Base-by-base conservation (phyloP, 2,113 vertebrate genomes). In the Scopus umbretta region DNA sequence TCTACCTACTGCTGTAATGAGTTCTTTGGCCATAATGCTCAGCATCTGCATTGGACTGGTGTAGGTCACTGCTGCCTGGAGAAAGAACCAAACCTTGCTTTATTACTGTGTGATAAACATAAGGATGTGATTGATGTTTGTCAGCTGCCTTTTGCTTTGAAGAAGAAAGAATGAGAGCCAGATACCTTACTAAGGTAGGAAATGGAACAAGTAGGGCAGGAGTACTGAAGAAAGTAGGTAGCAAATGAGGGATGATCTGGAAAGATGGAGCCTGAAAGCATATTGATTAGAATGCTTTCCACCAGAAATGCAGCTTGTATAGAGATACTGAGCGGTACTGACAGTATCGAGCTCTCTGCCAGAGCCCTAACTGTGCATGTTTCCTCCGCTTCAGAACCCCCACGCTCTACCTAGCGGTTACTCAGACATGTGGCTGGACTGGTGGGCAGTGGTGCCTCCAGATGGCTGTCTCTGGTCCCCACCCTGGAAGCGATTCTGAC, bases 281-380 rank as follows among this genome's bases (percentile, higher is more conserved):
- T 87, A 32, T 65, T 32, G 75, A 59, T 45, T 26, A 66, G 95
- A 88, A 94, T 80, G 82, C 90, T 96, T 95, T 88, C 95, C 93
- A 94, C 53, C 89, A 92, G 89, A 94, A 95, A 90, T 71, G 84
- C 81, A 93, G 87, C 89, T 91, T 94, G 45, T 68, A n/a, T 43
- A 49, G 92, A 95, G 91, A 94, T 95, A 91, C 91, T 95, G 96
- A 94, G 87, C 85, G 92, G 90, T 68, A 86, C 50, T 83, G 87
- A 82, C 83, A 95, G 94, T 90, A 97, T 96, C 81, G 3, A 16
- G 16, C 53, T 80, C 94, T 88, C 70, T 94, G 84, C 91, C 93
- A 88, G 92, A 95, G 84, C 93, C 90, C 81, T 86, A 66, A 89
- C 86, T 75, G 68, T 92, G 90, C 90, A 72, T 94, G 94, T 94